phyloP scores from a whole-genome alignment of 2,113 vertebrate species.

The Engystomops pustulosus region DNA sequence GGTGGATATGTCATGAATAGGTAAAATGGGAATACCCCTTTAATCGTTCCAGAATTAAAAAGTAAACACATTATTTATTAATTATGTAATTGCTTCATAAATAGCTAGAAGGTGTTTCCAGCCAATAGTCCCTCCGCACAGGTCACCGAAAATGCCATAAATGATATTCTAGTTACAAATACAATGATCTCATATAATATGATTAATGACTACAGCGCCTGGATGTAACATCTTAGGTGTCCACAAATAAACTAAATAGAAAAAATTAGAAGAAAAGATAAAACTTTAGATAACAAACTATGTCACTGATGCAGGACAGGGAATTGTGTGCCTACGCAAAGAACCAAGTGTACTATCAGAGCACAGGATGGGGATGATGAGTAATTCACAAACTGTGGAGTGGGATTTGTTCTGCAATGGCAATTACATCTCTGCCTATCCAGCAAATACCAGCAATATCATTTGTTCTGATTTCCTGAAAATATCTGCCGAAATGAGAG shows the following conservation, averaged over 20 bases:
- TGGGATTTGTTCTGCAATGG: constrained; percentile 22
- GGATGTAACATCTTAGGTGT: not conserved
- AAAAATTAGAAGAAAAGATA: not conserved
- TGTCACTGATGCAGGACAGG: not conserved
- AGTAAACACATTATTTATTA: no score
- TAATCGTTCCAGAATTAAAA: no score
- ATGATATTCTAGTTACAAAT: no score
- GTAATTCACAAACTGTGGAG: constrained; percentile 23
- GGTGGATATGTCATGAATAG: no score
- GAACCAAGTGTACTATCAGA: constrained; percentile 15
- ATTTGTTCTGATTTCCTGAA: constrained; percentile 40
- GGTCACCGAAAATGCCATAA: no score
- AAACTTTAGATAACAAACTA: constrained; percentile 6
- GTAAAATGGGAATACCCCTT: no score
- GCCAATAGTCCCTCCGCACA: no score
- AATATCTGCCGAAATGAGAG: constrained; percentile 29
- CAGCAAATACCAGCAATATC: constrained; percentile 33
- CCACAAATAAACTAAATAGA: not conserved
- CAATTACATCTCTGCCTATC: constrained; percentile 35
- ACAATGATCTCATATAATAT: no score
- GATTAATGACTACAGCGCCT: no score
- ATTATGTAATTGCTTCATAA: no score
- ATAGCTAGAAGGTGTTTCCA: no score
- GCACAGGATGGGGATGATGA: constrained; percentile 32
- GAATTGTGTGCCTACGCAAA: not conserved